Evolutionary conservation across 1,140 invertebrate species (phyloP), one percentile per base, ranked within the genome.

Genomic region (Cherax destructor): DNA sequence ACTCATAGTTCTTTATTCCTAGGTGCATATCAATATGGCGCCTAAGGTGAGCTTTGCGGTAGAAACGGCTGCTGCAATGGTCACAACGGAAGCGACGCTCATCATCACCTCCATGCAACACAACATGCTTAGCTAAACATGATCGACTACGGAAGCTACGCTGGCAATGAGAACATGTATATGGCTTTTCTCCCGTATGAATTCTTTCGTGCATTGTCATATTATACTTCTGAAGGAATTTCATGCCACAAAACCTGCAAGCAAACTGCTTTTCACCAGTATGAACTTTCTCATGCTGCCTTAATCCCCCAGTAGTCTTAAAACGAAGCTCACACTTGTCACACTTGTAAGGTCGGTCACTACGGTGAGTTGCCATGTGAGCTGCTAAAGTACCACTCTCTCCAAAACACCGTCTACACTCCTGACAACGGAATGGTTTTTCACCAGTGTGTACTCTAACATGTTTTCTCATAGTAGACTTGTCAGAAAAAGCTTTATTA

Each of bases 201-300:
- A 92, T 92, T 77, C 91, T 74, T 77, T 93, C 92, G 24, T 93
- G 92, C 88, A 93, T 91, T 24, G 83, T 88, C 87, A 93, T 91
- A 52, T 92, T 92, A 77, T 91, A 91, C 65, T 91, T 92, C n/a
- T 91, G 91, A 9, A 92, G 72, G 76, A 96, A 96, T n/a, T 94
- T 94, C 92, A 95, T 95, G 85, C 94, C 94, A 93, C 95, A 96
- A 76, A 83, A 91, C 49, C 92, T 94, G 93, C 96, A 96, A 93
- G 95, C 95, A 93, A 95, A 96, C 1, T 95, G 95, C 92, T 96
- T 95, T 93, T 96, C 95, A 4, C 95, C 96, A 56, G 97, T 97
- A 94, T 99, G 98, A 11, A 97, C 97, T 78, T 98, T 96, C 93
- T 97, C 96, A 94, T 99, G 98, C 93, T 99, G 97, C 83, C 96